Base-by-base conservation (phyloP, 1,140 invertebrate species). In the Danaus melanippus region DNA sequence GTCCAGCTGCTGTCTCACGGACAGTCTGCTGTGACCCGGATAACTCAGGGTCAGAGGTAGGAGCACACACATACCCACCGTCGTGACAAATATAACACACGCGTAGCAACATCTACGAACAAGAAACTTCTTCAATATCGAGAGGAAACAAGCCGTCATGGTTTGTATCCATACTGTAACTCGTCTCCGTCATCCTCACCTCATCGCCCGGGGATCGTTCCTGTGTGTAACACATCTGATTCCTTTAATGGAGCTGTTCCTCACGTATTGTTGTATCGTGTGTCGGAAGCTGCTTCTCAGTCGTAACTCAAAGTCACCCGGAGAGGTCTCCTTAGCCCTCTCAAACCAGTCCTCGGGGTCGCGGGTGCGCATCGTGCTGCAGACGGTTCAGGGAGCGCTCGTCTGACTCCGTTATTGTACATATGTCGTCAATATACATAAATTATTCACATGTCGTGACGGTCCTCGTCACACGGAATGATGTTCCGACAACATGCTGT, bases 351-450 rank as follows among this genome's bases (percentile, higher is more conserved):
- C 5, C 10, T 57, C 53, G 0, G 75, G 72, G 44, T 77, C 71
- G 11, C 71, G 61, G 10, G 75, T 77, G 9, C 72, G 59, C 72
- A 77, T 74, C 52, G 12, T 62, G 12, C 9, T 42, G 5, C 21
- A 7, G 21, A 3, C 21, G 21, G 5, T 32, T 2, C 15, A 1
- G 15, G 15, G 15, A 15, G 15, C 15, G 15, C 15, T 15, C 15
- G 15, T 32, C 2, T 32, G 21, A 32, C 21, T 12, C 15, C 10
- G 9, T 17, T 5, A 17, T 32, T 45, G 45, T 44, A n/a, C n/a
- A n/a, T n/a, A 32, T 46, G 40, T 39, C 17, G 40, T 46, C 21
- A 45, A 40, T 45, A 45, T 32, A 10, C 17, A 40, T 53, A 11
- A 42, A 49, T 49, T 49, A 10, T 7, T 32, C 21, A 32, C 21